Base-by-base conservation (phyloP, 2,797 vertebrate genomes). In the Distichodus sexfasciatus region DNA sequence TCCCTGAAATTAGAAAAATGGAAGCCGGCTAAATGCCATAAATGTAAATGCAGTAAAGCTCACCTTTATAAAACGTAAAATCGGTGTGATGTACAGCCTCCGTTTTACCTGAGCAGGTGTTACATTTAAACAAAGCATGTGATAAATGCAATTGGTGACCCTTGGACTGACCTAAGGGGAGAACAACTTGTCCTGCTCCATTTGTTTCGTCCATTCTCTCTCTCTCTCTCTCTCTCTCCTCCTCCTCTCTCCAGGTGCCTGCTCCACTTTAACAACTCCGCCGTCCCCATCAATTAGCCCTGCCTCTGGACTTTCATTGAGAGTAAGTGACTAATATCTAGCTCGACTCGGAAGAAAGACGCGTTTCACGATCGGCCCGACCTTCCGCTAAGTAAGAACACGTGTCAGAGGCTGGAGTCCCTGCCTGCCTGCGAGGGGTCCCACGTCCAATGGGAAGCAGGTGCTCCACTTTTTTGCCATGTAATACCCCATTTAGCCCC, bases 391-490 rank as follows among this genome's bases (percentile, higher is more conserved):
- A 96, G 87, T 92, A 84, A 91, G 94, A 96, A 93, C 94, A 94
- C 85, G 90, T 94, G 93, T 88, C 79, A 78, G 75, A 33, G 86
- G 87, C 90, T 93, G 89, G 93, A 85, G 86, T 77, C 78, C n/a
- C n/a, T n/a, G n/a, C n/a, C 85, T 87, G 89, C 87, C 91, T 91
- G 90, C 88, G 86, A 94, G 92, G 91, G 94, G 91, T 93, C 92
- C 90, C 87, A 81, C 48, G 50, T 64, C 86, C 92, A 95, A 97
- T 97, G 92, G 90, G 92, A 97, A 98, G 96, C 96, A 98, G 94
- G 94, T 96, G 95, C 89, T 94, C 71, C 79, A 82, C 85, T 92
- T 94, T 91, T 91, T 89, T 90, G 91, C 90, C 92, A 91, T 88
- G 92, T 94, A 96, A 97, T 94, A 94, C 91, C 88, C 88, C 90